Conservation (phyloP, 2,888 invertebrate species). For the Aphidoletes aphidimyza region DNA sequence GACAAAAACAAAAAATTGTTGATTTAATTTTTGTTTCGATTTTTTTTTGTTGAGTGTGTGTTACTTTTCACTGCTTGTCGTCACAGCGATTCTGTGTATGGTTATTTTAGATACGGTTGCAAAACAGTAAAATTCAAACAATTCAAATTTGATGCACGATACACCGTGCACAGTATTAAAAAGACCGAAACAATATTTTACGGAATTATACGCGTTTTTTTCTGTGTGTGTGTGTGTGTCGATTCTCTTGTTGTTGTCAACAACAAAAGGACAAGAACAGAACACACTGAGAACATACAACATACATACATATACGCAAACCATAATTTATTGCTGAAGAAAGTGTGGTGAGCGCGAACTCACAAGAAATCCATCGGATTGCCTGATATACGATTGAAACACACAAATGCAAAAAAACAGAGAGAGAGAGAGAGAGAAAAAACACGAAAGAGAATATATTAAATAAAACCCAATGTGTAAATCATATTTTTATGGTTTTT, state of each 20-base stretch:
- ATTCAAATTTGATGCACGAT: conserved; percentile 14
- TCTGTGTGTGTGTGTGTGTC: too few relatives aligned
- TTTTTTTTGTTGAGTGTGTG: too few relatives aligned
- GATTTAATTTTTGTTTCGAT: not conserved
- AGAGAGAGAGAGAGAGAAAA: not conserved
- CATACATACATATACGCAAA: too few relatives aligned
- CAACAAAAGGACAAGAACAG: not conserved
- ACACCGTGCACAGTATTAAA: not conserved
- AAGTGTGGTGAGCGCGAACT: not conserved
- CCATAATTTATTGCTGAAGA: conserved; percentile 21
- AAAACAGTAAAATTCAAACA: not conserved
- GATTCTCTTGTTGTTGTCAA: not conserved
- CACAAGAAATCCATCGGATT: not conserved
- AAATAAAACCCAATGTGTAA: conserved; percentile 44
- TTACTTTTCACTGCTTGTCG: too few relatives aligned
- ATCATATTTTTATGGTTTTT: conserved; percentile 44
- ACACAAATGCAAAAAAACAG: too few relatives aligned
- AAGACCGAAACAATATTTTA: not conserved
- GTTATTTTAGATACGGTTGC: too few relatives aligned
- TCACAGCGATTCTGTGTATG: too few relatives aligned
- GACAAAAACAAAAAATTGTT: not conserved
- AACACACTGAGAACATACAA: not conserved
- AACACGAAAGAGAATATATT: not conserved
- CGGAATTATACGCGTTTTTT: too few relatives aligned
- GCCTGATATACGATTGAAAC: too few relatives aligned